Evolutionary conservation across 2,888 invertebrate genomes (phyloP), one percentile per base, ranked within the genome.

Genomic region (Morpho helenor): DNA sequence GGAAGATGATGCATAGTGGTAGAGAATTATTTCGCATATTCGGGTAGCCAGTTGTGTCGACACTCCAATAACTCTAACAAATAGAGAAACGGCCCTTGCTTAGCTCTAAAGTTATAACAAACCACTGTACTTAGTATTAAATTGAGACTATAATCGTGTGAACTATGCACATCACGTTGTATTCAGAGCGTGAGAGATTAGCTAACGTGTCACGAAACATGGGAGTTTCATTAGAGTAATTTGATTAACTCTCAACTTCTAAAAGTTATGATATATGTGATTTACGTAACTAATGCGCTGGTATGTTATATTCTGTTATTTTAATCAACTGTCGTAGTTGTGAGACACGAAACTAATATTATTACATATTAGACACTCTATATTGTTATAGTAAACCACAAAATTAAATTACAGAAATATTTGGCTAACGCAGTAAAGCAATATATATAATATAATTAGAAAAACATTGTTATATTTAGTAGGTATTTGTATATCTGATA

Each of bases 201-300:
- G 52, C 59, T 52, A 56, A 50, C 60, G 49, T 53, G 41, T 57
- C 40, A 56, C 54, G 57, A 45, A 50, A 60, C 42, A 64, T 61
- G 57, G 39, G 54, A 58, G 43, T 61, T 62, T 62, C 59, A 62
- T 66, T 65, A 66, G 57, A 54, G 50, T 61, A 60, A 64, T 66
- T 65, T 64, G 60, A 66, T 68, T 66, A 64, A 65, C 63, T 52
- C 57, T 55, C 53, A 45, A 52, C 43, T 47, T 48, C 41, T 41
- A 46, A 52, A 54, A 53, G 53, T 51, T 56, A 56, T 50, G 40
- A 56, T 52, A 31, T 46, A 52, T 52, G 31, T 45, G 8, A 10
- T 52, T 23, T 7, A n/a, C 49, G 10, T 49, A 31, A 23, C 23
- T 23, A 23, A 31, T 31, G 31, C 31, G 8, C 43, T 51, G 7